A percentile compares a stretch with the other conserved stretches of the same genome.
Conservation (phyloP, 1,140 invertebrate genomes). For the Sinonovacula constricta region DNA sequence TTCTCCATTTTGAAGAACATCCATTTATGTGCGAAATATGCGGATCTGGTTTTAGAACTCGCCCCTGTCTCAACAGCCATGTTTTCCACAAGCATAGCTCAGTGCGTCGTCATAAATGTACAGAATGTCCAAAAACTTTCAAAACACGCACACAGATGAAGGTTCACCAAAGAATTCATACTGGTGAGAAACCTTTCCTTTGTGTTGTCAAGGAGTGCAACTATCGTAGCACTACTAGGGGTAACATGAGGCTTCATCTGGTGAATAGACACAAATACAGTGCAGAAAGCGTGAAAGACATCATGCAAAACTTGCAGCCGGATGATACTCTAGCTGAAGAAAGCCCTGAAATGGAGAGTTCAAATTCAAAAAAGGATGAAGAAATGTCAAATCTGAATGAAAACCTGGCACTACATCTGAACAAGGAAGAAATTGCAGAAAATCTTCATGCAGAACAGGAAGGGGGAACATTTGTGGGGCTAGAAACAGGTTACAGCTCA, state of each 20-base stretch:
- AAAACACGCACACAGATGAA: constrained; percentile 99
- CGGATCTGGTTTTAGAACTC: constrained; percentile 67
- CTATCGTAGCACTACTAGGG: constrained; percentile 67
- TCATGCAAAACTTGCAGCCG: constrained; percentile 56
- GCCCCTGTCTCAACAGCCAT: constrained; percentile 68
- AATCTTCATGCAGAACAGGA: neutral
- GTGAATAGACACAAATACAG: constrained; percentile 63
- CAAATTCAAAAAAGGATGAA: too few relatives aligned
- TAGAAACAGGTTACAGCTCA: too few relatives aligned
- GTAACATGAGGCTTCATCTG: constrained; percentile 69
- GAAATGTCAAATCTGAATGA: too few relatives aligned
- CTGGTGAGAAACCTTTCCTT: constrained; percentile 92
- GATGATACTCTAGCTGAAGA: too few relatives aligned
- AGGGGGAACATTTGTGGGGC: too few relatives aligned
- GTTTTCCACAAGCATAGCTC: constrained; percentile 65
- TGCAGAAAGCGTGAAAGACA: constrained; percentile 40
- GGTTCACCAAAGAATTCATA: constrained; percentile 98
- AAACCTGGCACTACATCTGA: too few relatives aligned
- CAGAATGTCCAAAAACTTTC: constrained; percentile 97
- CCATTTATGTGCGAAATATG: constrained; percentile 69
- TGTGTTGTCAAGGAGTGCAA: constrained; percentile 94
- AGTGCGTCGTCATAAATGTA: constrained; percentile 88
- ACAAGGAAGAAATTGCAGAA: neutral
- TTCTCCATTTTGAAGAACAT: constrained; percentile 63
- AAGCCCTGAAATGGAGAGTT: too few relatives aligned